Conservation (phyloP, 1,140 invertebrate species). For the Alviniconcha marisindica region DNA sequence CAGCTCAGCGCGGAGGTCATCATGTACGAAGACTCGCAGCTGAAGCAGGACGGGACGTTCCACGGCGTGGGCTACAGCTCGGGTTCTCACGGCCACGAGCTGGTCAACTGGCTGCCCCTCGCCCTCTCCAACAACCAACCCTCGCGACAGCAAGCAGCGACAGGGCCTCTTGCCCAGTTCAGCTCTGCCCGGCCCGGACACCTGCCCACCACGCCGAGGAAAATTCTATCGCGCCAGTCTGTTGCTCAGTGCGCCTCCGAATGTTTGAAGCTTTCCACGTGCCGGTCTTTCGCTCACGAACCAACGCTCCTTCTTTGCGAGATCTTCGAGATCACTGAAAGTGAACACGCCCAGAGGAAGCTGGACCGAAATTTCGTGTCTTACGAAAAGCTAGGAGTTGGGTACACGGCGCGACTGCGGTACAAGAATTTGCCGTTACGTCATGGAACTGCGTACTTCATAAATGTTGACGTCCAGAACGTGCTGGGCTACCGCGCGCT, state of each 20-base stretch:
- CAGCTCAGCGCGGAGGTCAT: constrained; percentile 49
- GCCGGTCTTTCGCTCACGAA: constrained; percentile 52
- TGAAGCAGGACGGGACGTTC: constrained; percentile 37
- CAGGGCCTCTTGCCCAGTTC: constrained; percentile 39
- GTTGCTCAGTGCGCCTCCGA: constrained; percentile 46
- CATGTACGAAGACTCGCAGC: constrained; percentile 50
- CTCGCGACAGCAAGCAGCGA: constrained; percentile 11
- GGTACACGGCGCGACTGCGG: constrained; percentile 29
- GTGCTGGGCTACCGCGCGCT: constrained; percentile 45
- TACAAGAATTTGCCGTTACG: constrained; percentile 45
- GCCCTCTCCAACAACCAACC: constrained; percentile 38
- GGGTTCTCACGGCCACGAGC: constrained; percentile 46
- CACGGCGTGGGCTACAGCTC: constrained; percentile 47
- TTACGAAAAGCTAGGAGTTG: constrained; percentile 51
- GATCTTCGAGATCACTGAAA: constrained; percentile 44
- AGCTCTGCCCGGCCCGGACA: constrained; percentile 48
- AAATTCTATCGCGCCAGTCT: background rate
- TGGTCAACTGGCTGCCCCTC: constrained; percentile 48
- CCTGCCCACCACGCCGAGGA: constrained; percentile 39
- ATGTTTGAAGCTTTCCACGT: constrained; percentile 47
- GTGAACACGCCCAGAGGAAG: constrained; percentile 37
- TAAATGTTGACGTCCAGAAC: constrained; percentile 52
- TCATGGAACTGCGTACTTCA: constrained; percentile 48
- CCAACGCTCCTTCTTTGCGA: constrained; percentile 48
- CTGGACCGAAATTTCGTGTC: constrained; percentile 47